A percentile compares a stretch with the other conserved stretches of the same genome.
Conservation (phyloP, 2,113 vertebrate genomes). For the Aegypius monachus region DNA sequence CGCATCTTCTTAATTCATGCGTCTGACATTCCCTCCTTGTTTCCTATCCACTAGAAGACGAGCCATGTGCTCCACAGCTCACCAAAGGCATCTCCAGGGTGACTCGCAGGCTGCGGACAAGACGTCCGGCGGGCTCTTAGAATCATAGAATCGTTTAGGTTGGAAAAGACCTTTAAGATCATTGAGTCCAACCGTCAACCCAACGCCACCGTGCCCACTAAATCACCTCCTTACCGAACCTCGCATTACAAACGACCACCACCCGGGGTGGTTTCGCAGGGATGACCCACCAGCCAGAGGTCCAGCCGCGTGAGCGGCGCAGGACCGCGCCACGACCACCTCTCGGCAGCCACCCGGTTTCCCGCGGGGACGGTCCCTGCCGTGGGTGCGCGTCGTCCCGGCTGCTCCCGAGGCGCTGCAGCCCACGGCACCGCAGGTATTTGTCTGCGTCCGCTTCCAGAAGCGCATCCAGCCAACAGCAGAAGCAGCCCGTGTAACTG, state of each 20-base stretch:
- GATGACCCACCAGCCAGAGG: neutral
- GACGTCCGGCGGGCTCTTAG: too few relatives aligned
- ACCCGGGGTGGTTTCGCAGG: fast-evolving
- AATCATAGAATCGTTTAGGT: too few relatives aligned
- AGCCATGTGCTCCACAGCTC: neutral
- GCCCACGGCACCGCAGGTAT: neutral
- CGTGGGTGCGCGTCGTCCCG: neutral
- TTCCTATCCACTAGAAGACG: neutral
- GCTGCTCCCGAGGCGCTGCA: neutral
- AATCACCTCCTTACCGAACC: neutral
- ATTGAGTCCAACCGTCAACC: too few relatives aligned
- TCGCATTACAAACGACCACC: neutral
- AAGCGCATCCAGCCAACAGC: neutral
- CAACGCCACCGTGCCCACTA: too few relatives aligned
- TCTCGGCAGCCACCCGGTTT: fast-evolving
- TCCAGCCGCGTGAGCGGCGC: fast-evolving
- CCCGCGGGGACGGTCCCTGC: neutral
- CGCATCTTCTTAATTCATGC: neutral
- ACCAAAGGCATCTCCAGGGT: neutral
- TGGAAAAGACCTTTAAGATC: too few relatives aligned
- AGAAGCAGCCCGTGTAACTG: neutral
- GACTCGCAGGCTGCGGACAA: neutral
- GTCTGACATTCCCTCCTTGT: neutral
- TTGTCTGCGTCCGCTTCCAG: neutral
- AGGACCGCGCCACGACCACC: neutral